phyloP scores from a whole-genome alignment of 2,113 vertebrate genomes.

The Nipponia nippon region DNA sequence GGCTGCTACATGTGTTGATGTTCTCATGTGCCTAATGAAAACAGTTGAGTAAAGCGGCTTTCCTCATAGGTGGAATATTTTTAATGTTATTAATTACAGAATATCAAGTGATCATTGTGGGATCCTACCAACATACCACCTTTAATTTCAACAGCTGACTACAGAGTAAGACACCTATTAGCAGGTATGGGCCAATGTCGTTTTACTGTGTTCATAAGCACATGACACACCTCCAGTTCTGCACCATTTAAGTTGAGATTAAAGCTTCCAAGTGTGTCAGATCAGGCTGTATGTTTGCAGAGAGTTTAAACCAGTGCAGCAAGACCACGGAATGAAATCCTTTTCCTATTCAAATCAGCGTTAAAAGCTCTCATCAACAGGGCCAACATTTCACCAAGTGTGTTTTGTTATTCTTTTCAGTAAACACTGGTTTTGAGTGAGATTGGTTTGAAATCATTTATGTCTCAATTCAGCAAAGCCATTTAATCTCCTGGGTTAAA shows the following conservation, averaged over 20 bases:
- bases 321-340: background rate
- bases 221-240: background rate
- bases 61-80: background rate
- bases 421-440: background rate
- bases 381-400: background rate
- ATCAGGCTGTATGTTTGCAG: background rate
- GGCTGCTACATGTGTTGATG: background rate
- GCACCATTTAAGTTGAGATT: background rate
- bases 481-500: background rate
- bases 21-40: background rate
- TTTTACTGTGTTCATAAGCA: background rate
- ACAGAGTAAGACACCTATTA: background rate
- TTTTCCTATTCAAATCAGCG: background rate
- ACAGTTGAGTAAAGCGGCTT: background rate
- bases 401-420: background rate
- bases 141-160: background rate
- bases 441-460: background rate
- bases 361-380: background rate
- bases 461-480: background rate
- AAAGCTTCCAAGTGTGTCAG: background rate
- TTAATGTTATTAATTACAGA: background rate
- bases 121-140: background rate
- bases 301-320: background rate
- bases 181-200: background rate
- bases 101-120: background rate